These are phyloP conservation scores for Chlamydotis undulata DNA, from an alignment of 2,113 vertebrate genomes.

Conservation along the genomic window DNA sequence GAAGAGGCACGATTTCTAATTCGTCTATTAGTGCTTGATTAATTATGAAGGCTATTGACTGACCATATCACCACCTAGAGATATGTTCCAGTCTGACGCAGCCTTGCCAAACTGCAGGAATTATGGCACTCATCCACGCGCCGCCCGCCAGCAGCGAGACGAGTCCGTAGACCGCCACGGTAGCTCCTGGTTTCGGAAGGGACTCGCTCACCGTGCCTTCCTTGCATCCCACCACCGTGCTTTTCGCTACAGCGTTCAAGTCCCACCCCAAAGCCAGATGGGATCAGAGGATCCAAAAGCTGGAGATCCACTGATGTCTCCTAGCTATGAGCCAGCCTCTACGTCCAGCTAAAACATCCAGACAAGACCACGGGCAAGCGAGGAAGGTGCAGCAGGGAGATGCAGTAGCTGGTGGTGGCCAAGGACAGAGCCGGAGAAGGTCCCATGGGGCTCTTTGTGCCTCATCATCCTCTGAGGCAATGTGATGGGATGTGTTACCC, in stretches of 20 bases:
- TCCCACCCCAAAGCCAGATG: background rate
- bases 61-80: constrained; percentile 66
- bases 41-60: constrained; percentile 71
- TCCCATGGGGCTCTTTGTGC: background rate
- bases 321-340: background rate
- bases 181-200: background rate
- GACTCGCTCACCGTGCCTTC: background rate
- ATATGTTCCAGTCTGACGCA: constrained; percentile 53
- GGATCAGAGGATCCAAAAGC: background rate
- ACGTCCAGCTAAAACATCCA: fast-evolving
- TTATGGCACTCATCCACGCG: background rate
- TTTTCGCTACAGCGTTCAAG: background rate
- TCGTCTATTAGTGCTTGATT: constrained; percentile 69
- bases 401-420: background rate
- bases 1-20: constrained; percentile 59
- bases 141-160: background rate
- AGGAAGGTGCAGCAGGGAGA: background rate
- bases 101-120: constrained; percentile 52
- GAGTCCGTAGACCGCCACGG: fast-evolving
- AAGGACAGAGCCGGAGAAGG: background rate
- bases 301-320: background rate
- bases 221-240: background rate
- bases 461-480: background rate
- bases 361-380: fast-evolving
- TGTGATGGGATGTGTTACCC: background rate